Conservation (phyloP, 2,888 invertebrate genomes). For the Agonum fuliginosum region DNA sequence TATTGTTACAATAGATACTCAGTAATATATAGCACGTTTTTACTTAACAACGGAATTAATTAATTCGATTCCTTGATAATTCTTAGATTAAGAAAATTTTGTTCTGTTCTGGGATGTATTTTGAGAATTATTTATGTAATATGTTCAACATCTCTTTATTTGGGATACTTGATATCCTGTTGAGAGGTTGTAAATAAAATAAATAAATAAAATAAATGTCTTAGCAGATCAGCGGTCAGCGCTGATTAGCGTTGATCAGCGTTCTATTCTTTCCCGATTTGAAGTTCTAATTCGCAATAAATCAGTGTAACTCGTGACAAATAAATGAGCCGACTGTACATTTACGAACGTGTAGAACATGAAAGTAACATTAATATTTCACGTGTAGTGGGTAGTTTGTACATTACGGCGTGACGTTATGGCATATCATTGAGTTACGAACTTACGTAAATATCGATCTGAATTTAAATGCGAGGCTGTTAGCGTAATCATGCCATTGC, state of each 20-base stretch:
- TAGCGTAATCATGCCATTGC: conserved; percentile 56
- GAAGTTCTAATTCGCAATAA: not conserved
- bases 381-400: conserved; percentile 13
- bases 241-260: not conserved
- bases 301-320: not conserved
- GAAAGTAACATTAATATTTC: conserved; percentile 46
- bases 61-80: no score
- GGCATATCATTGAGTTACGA: conserved; percentile 46
- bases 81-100: no score
- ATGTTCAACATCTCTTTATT: no score
- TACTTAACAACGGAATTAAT: no score
- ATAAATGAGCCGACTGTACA: conserved; percentile 29
- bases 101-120: no score
- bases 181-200: no score
- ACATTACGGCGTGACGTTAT: not conserved
- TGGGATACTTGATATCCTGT: no score
- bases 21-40: no score
- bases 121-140: no score
- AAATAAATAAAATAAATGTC: no score
- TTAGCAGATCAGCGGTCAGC: not conserved
- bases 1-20: no score
- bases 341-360: conserved; percentile 30
- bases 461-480: conserved; percentile 52
- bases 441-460: conserved; percentile 46
- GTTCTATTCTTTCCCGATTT: no score